phyloP scores from a whole-genome alignment of 1,140 invertebrate species.

The Cryptotermes secundus region DNA sequence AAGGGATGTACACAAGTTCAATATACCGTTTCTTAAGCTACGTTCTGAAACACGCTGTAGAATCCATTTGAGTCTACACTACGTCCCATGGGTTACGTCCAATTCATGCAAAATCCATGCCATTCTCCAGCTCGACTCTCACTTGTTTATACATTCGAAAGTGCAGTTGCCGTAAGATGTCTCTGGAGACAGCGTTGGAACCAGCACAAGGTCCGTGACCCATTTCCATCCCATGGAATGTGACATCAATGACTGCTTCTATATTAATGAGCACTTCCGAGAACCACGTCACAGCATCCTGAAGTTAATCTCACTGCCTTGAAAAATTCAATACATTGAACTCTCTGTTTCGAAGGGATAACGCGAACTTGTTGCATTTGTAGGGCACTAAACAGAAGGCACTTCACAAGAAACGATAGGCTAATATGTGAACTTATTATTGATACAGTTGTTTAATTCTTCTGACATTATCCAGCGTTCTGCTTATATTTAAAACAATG shows the following conservation, averaged over 20 bases:
- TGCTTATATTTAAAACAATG: no score
- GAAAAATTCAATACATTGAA: not conserved
- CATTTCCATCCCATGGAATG: not conserved
- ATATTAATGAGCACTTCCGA: not conserved
- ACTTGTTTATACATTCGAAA: not conserved
- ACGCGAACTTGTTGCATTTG: not conserved
- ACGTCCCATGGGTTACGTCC: not conserved
- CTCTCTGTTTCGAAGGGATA: not conserved
- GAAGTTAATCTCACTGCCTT: not conserved
- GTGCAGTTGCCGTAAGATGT: not conserved
- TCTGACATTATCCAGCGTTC: no score
- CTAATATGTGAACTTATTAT: no score
- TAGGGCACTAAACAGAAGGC: not conserved
- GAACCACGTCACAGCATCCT: no score
- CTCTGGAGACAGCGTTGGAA: not conserved
- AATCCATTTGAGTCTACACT: no score
- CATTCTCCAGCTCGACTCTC: not conserved
- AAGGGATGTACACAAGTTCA: no score
- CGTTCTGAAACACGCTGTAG: no score
- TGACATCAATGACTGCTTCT: not conserved
- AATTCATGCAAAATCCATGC: constrained; percentile 12
- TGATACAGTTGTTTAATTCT: no score
- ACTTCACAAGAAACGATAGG: no score
- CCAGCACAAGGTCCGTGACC: not conserved
- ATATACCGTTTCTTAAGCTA: no score